Percentiles rank a stretch among this genome's conserved stretches.
phyloP scores from a whole-genome alignment of 2,113 vertebrate genomes.

The Proteles cristata region DNA sequence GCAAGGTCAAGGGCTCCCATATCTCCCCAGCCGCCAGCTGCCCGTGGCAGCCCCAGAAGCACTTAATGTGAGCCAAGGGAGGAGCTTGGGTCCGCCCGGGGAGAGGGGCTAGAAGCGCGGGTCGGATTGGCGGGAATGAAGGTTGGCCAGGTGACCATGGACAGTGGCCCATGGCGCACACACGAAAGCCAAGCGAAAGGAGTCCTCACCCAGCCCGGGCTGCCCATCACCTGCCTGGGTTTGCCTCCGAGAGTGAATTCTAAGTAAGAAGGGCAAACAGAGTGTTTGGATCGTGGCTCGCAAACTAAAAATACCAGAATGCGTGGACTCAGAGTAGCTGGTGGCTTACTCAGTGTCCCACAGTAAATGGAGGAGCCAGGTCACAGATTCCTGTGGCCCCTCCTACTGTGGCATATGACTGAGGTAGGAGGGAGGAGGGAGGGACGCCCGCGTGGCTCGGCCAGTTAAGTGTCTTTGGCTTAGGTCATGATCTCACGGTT shows the following conservation, averaged over 20 bases:
- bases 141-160: fast-evolving
- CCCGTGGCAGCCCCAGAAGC: background rate
- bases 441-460: too few species aligned
- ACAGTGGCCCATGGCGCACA: fast-evolving
- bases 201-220: background rate
- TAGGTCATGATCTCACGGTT: too few species aligned
- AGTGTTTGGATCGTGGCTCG: background rate
- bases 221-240: background rate
- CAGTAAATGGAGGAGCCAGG: background rate
- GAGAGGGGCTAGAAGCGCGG: background rate
- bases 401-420: background rate
- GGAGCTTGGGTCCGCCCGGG: background rate
- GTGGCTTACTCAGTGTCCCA: background rate
- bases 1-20: background rate
- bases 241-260: background rate
- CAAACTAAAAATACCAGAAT: background rate
- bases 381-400: background rate
- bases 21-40: fast-evolving
- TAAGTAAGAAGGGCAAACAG: background rate
- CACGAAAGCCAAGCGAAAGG: background rate
- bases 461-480: too few species aligned
- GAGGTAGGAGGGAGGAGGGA: background rate
- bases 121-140: fast-evolving
- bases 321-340: background rate
- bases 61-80: background rate